Conservation (phyloP, 2,888 invertebrate species). For the Dasysyrphus tricinctus region DNA sequence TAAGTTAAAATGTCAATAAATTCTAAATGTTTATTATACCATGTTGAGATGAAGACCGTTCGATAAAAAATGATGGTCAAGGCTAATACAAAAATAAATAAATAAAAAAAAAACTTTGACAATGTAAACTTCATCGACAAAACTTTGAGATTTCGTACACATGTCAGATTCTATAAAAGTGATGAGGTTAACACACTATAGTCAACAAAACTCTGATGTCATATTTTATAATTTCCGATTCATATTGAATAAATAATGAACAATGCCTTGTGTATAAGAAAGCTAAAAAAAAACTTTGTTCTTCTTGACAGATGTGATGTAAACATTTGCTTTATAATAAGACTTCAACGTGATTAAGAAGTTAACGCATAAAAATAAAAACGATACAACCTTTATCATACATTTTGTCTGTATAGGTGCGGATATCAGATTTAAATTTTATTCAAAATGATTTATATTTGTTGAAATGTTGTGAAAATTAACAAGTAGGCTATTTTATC, state of each 20-base stretch:
- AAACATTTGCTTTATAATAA: slow-evolving; percentile 15
- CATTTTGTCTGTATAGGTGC: neutral
- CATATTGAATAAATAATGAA: neutral
- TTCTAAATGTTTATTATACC: slow-evolving; percentile 3
- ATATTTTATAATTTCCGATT: slow-evolving; percentile 3
- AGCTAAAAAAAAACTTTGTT: neutral
- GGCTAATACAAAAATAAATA: neutral
- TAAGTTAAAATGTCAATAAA: slow-evolving; percentile 23
- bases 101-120: neutral
- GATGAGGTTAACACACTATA: neutral
- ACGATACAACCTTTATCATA: neutral
- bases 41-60: neutral
- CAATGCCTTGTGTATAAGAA: neutral
- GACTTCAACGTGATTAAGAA: slow-evolving; percentile 2
- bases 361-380: neutral
- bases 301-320: slow-evolving; percentile 11
- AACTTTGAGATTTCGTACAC: neutral
- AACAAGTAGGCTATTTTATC: neutral
- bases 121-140: neutral
- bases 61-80: neutral
- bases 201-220: neutral
- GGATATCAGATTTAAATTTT: neutral
- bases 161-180: neutral
- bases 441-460: slow-evolving; percentile 5
- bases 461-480: slow-evolving; percentile 18